Evolutionary conservation across 2,797 vertebrate species (phyloP).

Genomic region (Melanotaenia boesemani): DNA sequence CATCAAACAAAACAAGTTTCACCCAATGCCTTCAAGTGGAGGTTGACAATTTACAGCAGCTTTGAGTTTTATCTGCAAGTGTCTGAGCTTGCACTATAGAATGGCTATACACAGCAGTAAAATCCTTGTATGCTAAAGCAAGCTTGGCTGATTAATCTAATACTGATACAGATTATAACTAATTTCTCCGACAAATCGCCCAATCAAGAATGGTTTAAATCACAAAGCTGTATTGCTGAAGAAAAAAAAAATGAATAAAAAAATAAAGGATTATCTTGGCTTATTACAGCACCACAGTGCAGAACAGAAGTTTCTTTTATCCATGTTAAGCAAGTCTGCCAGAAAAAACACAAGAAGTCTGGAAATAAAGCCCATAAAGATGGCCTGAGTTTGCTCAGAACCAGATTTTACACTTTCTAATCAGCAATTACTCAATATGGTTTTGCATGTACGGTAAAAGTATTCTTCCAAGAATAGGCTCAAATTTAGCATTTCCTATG

Average conservation of each 20-base stretch:
- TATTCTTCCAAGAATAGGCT: background rate
- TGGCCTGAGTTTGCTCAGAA: conserved; percentile 11
- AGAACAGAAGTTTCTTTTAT: conserved; percentile 58
- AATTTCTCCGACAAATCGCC: conserved; percentile 6
- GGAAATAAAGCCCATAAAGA: conserved; percentile 41
- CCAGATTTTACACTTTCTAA: conserved; percentile 37
- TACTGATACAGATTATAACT: conserved; percentile 17
- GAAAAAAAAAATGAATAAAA: conserved; percentile 25
- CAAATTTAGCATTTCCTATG: background rate
- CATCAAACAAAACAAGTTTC: conserved; percentile 5
- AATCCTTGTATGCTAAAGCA: background rate
- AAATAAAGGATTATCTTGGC: conserved; percentile 48
- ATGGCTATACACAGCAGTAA: background rate
- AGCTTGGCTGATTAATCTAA: background rate
- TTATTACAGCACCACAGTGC: conserved; percentile 19
- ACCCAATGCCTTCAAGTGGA: conserved; percentile 4
- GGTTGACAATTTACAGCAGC: background rate
- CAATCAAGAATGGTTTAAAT: conserved; percentile 14
- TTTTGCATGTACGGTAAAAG: background rate
- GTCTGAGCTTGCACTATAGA: background rate
- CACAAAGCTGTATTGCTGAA: conserved; percentile 20
- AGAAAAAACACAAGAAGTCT: conserved; percentile 48
- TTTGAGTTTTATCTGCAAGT: conserved; percentile 1
- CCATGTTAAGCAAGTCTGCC: conserved; percentile 37
- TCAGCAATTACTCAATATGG: background rate